Base-by-base conservation (phyloP, 1,140 invertebrate species). In the Melipona quadrifasciata region DNA sequence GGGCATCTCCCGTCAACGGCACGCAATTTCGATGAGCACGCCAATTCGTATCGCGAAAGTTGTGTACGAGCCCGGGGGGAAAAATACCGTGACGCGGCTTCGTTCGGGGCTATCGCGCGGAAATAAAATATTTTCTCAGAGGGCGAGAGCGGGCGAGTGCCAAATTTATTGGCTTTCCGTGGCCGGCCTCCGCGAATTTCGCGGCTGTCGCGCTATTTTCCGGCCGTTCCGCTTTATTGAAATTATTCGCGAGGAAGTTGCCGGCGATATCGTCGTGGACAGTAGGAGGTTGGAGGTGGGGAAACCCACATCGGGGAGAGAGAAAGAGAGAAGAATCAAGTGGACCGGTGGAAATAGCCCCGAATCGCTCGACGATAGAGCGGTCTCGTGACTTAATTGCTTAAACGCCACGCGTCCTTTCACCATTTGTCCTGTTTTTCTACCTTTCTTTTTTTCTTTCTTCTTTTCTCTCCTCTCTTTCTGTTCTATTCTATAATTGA, bases 51-150 rank as follows among this genome's bases (percentile, higher is more conserved):
- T 87, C 64, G 51, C 61, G 85, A 86, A 89, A 89, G 84, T 89
- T 89, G 87, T 89, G 89, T 89, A 89, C 87, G 88, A 86, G 68
- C 65, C 14, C 65, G 57, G 27, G 64, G 70, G 88, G 84, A 89
- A 89, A 89, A 82, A 86, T 31, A 17, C 27, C 65, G 67, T 19
- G 83, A 61, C 64, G 31, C 34, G 79, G 19, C n/a, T n/a, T 27
- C 47, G 55, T 70, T 12, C 1, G 27, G 12, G 53, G 31, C 74
- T 55, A 85, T 83, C 80, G 83, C 67, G 24, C 70, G 79, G 74
- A 86, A 89, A 89, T 89, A 89, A 89, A 89, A 89, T 89, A 89
- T 89, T 89, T 89, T 89, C 84, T 67, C 61, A n/a, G n/a, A 31
- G 31, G 19, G 21, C 5, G 71, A n/a, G 70, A 34, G 57, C 19